A percentile compares a stretch with the other conserved stretches of the same genome.
Evolutionary conservation across 2,797 vertebrate genomes (phyloP).

Genomic region (Anguilla marmorata): DNA sequence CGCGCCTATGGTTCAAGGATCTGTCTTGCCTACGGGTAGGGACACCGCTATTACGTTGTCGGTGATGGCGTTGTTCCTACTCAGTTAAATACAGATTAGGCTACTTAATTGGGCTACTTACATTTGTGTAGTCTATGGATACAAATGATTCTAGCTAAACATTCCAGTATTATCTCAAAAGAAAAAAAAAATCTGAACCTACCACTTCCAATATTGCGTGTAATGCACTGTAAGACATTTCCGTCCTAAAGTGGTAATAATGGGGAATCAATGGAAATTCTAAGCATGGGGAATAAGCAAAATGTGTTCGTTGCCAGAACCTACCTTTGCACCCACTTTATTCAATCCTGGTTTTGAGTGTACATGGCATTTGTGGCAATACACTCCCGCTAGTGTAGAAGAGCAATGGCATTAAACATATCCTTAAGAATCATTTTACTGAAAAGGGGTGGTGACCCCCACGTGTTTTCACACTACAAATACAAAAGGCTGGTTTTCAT

Average conservation of each 20-base stretch:
- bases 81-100: background rate
- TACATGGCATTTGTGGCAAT: background rate
- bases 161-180: background rate
- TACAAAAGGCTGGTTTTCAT: background rate
- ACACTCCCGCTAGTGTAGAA: background rate
- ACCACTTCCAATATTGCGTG: background rate
- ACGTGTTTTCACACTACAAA: background rate
- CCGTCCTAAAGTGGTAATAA: background rate
- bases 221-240: background rate
- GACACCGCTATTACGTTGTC: background rate
- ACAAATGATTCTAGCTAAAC: background rate
- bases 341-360: background rate
- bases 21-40: background rate
- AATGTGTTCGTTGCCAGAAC: background rate
- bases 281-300: background rate
- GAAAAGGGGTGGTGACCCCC: background rate
- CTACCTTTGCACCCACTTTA: background rate
- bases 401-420: background rate
- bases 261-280: background rate
- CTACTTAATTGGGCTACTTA: background rate
- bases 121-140: background rate
- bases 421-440: background rate
- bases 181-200: background rate
- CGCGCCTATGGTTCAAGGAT: background rate
- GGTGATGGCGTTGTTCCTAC: background rate